A percentile compares a stretch with the other conserved stretches of the same genome.
phyloP scores from a whole-genome alignment of 1,140 invertebrate genomes.

The Nephotettix cincticeps region DNA sequence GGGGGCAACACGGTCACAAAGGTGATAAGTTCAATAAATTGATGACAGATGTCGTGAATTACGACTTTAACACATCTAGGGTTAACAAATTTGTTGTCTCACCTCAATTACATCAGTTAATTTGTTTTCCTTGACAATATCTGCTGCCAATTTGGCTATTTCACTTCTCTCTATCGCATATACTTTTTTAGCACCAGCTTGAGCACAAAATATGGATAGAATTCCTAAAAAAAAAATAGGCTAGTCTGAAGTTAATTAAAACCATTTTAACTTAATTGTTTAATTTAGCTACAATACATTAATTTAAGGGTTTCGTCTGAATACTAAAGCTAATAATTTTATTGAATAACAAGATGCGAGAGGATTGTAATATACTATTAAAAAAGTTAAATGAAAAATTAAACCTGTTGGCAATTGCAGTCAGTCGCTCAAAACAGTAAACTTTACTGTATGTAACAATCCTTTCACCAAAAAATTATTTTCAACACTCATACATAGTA shows the following conservation, averaged over 20 bases:
- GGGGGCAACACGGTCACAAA: too few species aligned
- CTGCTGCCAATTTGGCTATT: slow-evolving; percentile 77
- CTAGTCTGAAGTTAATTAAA: not conserved
- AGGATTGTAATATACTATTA: not conserved
- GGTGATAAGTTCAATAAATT: too few species aligned
- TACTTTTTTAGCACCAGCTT: slow-evolving; percentile 87
- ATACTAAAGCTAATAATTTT: not conserved
- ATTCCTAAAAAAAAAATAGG: slow-evolving; percentile 65
- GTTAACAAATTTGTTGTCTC: too few species aligned
- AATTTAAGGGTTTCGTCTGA: too few species aligned
- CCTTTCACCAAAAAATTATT: too few species aligned
- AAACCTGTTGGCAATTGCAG: too few species aligned
- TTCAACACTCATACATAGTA: too few species aligned
- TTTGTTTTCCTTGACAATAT: slow-evolving; percentile 74
- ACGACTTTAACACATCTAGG: too few species aligned
- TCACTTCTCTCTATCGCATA: slow-evolving; percentile 92
- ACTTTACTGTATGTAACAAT: too few species aligned
- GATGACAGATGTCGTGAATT: too few species aligned
- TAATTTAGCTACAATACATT: not conserved
- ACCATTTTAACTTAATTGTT: slow-evolving; percentile 17
- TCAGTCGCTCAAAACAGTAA: too few species aligned
- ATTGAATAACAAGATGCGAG: not conserved
- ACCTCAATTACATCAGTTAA: slow-evolving; percentile 60
- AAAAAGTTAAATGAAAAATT: too few species aligned
- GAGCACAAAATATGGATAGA: slow-evolving; percentile 92